These are phyloP conservation scores for Drosophila auraria DNA, from an alignment of 1,140 invertebrate species.

Conservation along the genomic window DNA sequence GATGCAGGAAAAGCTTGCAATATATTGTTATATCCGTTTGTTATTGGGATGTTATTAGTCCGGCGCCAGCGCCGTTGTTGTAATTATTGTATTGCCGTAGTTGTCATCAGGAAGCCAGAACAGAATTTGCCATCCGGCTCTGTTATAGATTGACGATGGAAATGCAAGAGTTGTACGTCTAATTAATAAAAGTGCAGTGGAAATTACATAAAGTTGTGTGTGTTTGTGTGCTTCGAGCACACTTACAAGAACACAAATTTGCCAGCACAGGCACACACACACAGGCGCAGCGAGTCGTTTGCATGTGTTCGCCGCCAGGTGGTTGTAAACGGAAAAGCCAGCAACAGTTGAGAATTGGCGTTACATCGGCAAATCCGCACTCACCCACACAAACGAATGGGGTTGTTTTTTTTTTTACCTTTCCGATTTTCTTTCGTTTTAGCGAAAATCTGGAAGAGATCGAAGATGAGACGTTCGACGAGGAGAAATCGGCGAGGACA, in stretches of 20 bases:
- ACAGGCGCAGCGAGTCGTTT: slow-evolving; percentile 5
- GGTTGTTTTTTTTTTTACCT: slow-evolving; percentile 46
- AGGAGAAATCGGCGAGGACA: slow-evolving; percentile 87
- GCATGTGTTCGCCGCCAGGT: slow-evolving; percentile 29
- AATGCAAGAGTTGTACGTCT: slow-evolving; percentile 53
- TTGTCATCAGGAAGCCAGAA: not conserved
- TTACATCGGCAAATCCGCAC: slow-evolving; percentile 35
- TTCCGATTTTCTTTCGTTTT: slow-evolving; percentile 75
- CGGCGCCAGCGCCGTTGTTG: slow-evolving; percentile 15
- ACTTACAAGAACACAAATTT: slow-evolving; percentile 10
- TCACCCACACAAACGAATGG: slow-evolving; percentile 23
- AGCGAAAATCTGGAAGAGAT: slow-evolving; percentile 87
- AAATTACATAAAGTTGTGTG: slow-evolving; percentile 43
- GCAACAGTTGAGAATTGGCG: slow-evolving; percentile 66
- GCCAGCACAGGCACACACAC: slow-evolving; percentile 20
- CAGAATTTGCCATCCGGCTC: not conserved
- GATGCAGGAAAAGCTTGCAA: slow-evolving; percentile 55
- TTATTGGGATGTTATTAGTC: slow-evolving; percentile 18
- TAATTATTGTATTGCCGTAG: too few relatives aligned
- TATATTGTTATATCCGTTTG: too few relatives aligned
- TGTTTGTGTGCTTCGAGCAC: slow-evolving; percentile 19
- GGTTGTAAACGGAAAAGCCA: slow-evolving; percentile 33
- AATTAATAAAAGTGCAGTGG: slow-evolving; percentile 14
- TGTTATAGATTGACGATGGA: slow-evolving; percentile 7
- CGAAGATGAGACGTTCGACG: slow-evolving; percentile 88